Evolutionary conservation across 1,140 invertebrate species (phyloP).

Genomic region (Hyles euphorbiae): DNA sequence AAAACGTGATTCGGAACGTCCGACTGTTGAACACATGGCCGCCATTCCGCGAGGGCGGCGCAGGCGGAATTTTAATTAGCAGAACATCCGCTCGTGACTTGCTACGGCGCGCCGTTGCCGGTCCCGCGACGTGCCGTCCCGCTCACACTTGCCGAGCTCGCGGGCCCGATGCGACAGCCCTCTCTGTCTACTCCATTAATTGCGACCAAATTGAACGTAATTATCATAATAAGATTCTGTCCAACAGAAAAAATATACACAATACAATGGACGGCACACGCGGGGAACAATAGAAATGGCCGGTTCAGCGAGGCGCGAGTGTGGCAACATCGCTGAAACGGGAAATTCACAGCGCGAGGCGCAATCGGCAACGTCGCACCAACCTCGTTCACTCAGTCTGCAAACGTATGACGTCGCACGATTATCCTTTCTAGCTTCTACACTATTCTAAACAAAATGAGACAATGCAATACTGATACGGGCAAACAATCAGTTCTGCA

Average conservation of each 20-base stretch:
- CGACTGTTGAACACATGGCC: conserved; percentile 71
- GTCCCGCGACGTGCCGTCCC: conserved; percentile 46
- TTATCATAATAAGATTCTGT: conserved; percentile 34
- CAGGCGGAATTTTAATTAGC: conserved; percentile 76
- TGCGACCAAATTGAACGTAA: conserved; percentile 19
- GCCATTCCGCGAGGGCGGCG: conserved; percentile 73
- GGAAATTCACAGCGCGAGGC: conserved; percentile 51
- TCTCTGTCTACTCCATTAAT: conserved; percentile 32
- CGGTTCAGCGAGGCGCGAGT: conserved; percentile 32
- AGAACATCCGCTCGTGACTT: conserved; percentile 74
- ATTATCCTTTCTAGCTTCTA: conserved; percentile 73
- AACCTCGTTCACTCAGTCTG: conserved; percentile 56
- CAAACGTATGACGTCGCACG: conserved; percentile 66
- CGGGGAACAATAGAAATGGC: conserved; percentile 47
- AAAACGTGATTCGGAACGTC: conserved; percentile 70
- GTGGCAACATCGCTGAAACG: conserved; percentile 58
- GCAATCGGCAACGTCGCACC: conserved; percentile 64
- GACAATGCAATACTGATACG: conserved; percentile 72
- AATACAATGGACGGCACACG: conserved; percentile 30
- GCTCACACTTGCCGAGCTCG: conserved; percentile 31
- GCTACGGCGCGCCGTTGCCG: conserved; percentile 62
- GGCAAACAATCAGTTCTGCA: conserved; percentile 59
- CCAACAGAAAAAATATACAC: conserved; percentile 28
- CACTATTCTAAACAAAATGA: conserved; percentile 58
- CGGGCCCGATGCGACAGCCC: conserved; percentile 20